Conservation (phyloP, 2,797 vertebrate species). For the Enteromius anoplus region DNA sequence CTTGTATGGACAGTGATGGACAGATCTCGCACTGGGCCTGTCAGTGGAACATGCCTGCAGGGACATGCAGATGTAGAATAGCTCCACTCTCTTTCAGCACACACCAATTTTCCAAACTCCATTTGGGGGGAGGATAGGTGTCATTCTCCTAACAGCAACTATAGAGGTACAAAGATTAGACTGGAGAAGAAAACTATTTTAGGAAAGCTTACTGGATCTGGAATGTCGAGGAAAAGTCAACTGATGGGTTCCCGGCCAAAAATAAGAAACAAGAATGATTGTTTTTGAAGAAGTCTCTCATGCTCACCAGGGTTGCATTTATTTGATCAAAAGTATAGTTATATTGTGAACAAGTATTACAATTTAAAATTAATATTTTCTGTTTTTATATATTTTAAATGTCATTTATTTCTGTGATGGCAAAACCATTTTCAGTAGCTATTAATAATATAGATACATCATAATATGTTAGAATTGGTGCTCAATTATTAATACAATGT, state of each 20-base stretch:
- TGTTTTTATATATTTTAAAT: not conserved
- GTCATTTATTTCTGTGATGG: not conserved
- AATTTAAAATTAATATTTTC: not conserved
- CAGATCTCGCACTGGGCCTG: slow-evolving; percentile 51
- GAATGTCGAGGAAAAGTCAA: slow-evolving; percentile 3
- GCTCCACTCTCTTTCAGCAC: slow-evolving; percentile 35
- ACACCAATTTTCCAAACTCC: slow-evolving; percentile 39
- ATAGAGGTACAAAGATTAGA: slow-evolving; percentile 10
- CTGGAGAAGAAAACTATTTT: slow-evolving; percentile 26
- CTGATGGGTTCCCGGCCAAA: not conserved
- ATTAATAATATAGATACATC: not conserved
- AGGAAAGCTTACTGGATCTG: not conserved
- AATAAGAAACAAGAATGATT: not conserved
- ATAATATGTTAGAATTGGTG: not conserved
- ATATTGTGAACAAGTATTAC: not conserved
- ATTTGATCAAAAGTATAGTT: not conserved
- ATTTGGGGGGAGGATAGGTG: slow-evolving; percentile 27
- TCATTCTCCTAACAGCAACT: slow-evolving; percentile 33
- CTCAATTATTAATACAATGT: not conserved
- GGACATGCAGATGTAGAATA: slow-evolving; percentile 46
- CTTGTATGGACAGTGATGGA: slow-evolving; percentile 46
- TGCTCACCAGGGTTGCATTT: not conserved
- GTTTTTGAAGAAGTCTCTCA: not conserved
- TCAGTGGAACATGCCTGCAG: slow-evolving; percentile 52
- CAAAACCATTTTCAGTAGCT: not conserved